phyloP scores from a whole-genome alignment of 2,113 vertebrate genomes.

The Patagioenas fasciata region DNA sequence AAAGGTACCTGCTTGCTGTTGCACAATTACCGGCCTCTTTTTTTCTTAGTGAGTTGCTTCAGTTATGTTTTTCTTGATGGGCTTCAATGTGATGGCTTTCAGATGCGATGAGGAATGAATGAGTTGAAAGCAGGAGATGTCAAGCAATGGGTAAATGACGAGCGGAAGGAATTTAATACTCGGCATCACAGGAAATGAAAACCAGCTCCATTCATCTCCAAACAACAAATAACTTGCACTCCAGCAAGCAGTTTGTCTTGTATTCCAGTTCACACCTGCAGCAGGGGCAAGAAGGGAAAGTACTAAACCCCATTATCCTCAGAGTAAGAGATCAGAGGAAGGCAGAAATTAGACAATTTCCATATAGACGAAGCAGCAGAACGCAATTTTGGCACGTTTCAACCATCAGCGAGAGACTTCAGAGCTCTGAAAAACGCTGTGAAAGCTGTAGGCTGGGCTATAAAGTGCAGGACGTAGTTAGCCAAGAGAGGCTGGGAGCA shows the following conservation, averaged over 20 bases:
- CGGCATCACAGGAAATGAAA: slow-evolving; percentile 38
- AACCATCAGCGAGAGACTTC: background rate
- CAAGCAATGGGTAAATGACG: background rate
- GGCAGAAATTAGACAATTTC: slow-evolving; percentile 58
- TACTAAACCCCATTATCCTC: slow-evolving; percentile 41
- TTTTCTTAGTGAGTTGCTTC: background rate
- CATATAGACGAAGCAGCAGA: slow-evolving; percentile 50
- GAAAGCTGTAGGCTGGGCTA: background rate
- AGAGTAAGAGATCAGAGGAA: slow-evolving; percentile 53
- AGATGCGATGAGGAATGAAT: background rate
- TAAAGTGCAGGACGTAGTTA: background rate
- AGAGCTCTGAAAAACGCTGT: background rate
- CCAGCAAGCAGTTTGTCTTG: slow-evolving; percentile 36
- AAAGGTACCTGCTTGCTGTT: background rate
- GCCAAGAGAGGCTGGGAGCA: background rate
- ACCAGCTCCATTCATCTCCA: slow-evolving; percentile 33
- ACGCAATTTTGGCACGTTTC: slow-evolving; percentile 11
- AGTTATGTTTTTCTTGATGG: slow-evolving; percentile 26
- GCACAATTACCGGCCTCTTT: slow-evolving; percentile 4
- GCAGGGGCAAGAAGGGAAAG: slow-evolving; percentile 40
- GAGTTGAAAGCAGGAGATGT: slow-evolving; percentile 26
- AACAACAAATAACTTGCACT: slow-evolving; percentile 53
- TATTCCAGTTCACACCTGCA: slow-evolving; percentile 3
- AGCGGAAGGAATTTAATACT: slow-evolving; percentile 12
- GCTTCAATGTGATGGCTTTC: background rate